Base-by-base conservation (phyloP, 2,888 invertebrate genomes). In the Drepanosiphum platanoidis region DNA sequence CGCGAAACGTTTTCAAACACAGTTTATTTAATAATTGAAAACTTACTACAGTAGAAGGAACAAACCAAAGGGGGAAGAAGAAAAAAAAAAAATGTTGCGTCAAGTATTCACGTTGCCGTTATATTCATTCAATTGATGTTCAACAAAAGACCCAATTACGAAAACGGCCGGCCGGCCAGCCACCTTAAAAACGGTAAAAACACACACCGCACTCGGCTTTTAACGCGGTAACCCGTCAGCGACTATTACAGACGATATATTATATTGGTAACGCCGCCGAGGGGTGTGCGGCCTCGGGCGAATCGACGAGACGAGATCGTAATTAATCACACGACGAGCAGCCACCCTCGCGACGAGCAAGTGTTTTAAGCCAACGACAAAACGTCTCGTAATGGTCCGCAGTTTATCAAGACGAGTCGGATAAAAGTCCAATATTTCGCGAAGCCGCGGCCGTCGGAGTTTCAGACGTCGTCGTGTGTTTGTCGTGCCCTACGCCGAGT, bases 1-100 rank as follows among this genome's bases (percentile, higher is more conserved):
- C 66, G 36, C 64, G 83, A 84, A 84, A 74, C 83, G 83, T 83
- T 83, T 83, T 64, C 82, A 82, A 81, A 80, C 79, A 80, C 81
- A 58, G 81, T 81, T 81, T 81, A 30, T 81, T 81, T 71, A 71
- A 84, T 84, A 84, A 84, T 75, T 74, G 83, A 84, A 74, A 84
- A 84, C 83, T 84, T 75, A 75, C 81, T 52, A 46, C 64, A 58
- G 81, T 30, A 82, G 34, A 74, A 74, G 72, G 42, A 84, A 82
- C 32, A 75, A 74, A 75, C 74, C 42, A 34, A 46, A 66, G 66
- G 30, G 52, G 30, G 52, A 34, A 39, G 39, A 39, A 39, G 9
- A 39, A 39, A 22, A 34, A 22, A 42, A 46, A 34, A n/a, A 75
- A 75, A 75, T 46, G 64, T 74, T 84, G 83, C 66, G 75, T 84